Evolutionary conservation across 2,113 vertebrate species (phyloP).

Genomic region (Hirundichthys speculiger): DNA sequence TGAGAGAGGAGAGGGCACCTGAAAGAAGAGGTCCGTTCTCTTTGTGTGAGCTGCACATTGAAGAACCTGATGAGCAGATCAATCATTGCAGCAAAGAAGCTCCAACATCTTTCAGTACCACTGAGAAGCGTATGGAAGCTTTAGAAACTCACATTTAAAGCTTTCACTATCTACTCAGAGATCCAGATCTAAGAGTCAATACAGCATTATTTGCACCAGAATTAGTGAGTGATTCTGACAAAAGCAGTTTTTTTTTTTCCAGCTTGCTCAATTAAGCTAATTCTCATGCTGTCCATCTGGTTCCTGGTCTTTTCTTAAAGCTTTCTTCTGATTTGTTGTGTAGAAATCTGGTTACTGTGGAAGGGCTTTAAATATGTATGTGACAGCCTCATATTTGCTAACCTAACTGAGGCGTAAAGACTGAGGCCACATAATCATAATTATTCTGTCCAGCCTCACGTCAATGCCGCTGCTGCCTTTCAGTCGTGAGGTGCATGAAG

Average conservation of each 20-base stretch:
- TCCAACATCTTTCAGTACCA: slow-evolving; percentile 22
- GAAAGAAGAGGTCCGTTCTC: slow-evolving; percentile 30
- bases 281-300: too few relatives aligned
- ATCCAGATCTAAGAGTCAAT: too few relatives aligned
- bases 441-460: too few relatives aligned
- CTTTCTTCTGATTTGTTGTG: not conserved
- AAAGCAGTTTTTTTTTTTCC: not conserved
- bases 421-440: too few relatives aligned
- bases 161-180: not conserved
- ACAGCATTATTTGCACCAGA: too few relatives aligned
- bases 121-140: slow-evolving; percentile 24
- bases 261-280: not conserved
- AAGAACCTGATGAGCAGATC: slow-evolving; percentile 47
- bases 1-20: slow-evolving; percentile 14
- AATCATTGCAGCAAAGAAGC: slow-evolving; percentile 8
- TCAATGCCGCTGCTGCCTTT: too few relatives aligned
- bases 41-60: slow-evolving; percentile 62
- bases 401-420: too few relatives aligned
- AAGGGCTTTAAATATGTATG: too few relatives aligned
- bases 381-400: too few relatives aligned
- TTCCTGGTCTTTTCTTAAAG: too few relatives aligned
- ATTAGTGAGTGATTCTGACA: not conserved
- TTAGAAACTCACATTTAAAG: slow-evolving; percentile 68
- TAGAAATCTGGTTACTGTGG: too few relatives aligned
- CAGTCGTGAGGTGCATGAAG: too few relatives aligned